Conservation (phyloP, 2,113 vertebrate genomes). For the Melospiza melodia region DNA sequence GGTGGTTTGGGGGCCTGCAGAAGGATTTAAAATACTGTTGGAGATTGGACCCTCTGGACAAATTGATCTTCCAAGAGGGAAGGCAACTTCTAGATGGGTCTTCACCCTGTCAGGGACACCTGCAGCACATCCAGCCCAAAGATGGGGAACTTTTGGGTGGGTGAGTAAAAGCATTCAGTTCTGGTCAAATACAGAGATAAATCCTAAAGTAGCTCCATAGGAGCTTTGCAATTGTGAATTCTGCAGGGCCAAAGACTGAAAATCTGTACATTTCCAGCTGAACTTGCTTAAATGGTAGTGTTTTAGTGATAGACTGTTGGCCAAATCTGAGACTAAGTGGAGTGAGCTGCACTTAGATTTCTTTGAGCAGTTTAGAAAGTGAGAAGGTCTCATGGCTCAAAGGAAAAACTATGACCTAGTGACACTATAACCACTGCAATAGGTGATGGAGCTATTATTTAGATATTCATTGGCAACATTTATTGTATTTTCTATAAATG, state of each 20-base stretch:
- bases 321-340: not conserved
- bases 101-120: not conserved
- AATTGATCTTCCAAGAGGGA: not conserved
- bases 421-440: fast-evolving
- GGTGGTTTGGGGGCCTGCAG: not conserved
- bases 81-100: not conserved
- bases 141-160: not conserved
- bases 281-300: not conserved
- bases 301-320: not conserved
- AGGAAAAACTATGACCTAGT: not conserved
- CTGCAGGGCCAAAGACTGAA: not conserved
- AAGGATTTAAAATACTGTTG: not conserved
- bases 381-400: not conserved
- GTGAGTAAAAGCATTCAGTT: not conserved
- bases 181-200: not conserved
- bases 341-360: not conserved
- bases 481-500: not conserved
- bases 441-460: not conserved
- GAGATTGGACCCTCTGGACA: not conserved
- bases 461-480: not conserved
- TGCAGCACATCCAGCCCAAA: not conserved
- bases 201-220: not conserved
- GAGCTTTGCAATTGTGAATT: not conserved
- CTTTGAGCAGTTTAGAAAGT: not conserved
- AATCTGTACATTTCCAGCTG: not conserved